Conservation (phyloP, 2,113 vertebrate species). For the Forbesichthys papilliferus region DNA sequence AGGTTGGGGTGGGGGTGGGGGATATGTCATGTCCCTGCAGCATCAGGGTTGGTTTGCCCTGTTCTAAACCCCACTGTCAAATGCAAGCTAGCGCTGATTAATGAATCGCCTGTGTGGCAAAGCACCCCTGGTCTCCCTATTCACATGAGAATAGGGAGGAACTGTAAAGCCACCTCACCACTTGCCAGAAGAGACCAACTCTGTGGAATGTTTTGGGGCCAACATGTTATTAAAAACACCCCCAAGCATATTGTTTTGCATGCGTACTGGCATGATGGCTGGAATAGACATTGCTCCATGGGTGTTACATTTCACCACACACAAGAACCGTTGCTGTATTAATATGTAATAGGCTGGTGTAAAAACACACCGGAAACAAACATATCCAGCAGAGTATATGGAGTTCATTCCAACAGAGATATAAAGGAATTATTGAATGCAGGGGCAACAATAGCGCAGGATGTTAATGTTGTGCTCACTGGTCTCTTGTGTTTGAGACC, state of each 20-base stretch:
- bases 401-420: slow-evolving; percentile 48
- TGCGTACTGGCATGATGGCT: background rate
- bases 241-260: background rate
- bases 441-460: slow-evolving; percentile 52
- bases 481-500: slow-evolving; percentile 19
- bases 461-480: slow-evolving; percentile 46
- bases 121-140: slow-evolving; percentile 1
- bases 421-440: slow-evolving; percentile 42
- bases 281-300: background rate
- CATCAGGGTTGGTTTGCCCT: slow-evolving; percentile 3
- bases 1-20: background rate
- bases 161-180: slow-evolving; percentile 4
- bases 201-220: background rate
- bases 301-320: background rate
- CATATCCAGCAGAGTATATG: slow-evolving; percentile 26
- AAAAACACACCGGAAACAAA: background rate
- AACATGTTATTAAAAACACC: slow-evolving; percentile 1
- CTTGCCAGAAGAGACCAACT: slow-evolving; percentile 14
- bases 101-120: slow-evolving; percentile 11
- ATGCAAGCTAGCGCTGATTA: slow-evolving; percentile 16
- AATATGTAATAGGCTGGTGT: background rate
- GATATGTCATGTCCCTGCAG: slow-evolving; percentile 4
- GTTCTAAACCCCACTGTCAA: slow-evolving; percentile 23
- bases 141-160: slow-evolving; percentile 13
- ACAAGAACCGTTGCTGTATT: too few species aligned